Base-by-base conservation (phyloP, 2,888 invertebrate species). In the Argyra leucocephala region DNA sequence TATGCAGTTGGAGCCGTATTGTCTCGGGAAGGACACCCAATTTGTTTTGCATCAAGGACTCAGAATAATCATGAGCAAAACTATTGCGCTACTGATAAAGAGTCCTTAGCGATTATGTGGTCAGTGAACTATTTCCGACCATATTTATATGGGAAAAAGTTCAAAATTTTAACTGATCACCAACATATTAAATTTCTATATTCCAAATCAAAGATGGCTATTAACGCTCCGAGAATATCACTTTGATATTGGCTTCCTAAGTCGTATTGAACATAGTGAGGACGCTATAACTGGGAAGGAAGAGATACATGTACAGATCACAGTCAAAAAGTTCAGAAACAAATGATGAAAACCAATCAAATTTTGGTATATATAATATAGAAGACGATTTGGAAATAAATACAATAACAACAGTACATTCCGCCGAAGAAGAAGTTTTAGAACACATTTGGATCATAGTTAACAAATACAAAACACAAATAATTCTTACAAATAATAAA, bases 191-290 rank as follows among this genome's bases (percentile, higher is more conserved):
- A 68, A 67, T 67, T 67, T 60, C 36, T 68, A 21, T 65, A 65
- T 22, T 31, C 26, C 12, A 69, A 67, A 58, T 69, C 65, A 67
- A 63, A 61, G 64, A 62, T 67, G 67, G 65, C 7, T 66, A 15
- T 58, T 67, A 18, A 67, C 63, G 23, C 22, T 69, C 22, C 64
- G 67, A 31, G 67, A 68, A n/a, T 67, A 63, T 57, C 66, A 69
- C 24, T 69, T 61, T 59, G 68, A 69, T 61, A 67, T 68, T 12
- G 67, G 67, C 24, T 69, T 68, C 57, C 37, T 69, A 3, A 48
- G 65, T 61, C 65, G 67, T 9, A 67, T 66, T n/a, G 66, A 67
- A 57, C 67, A 68, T 65, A 65, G 65, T 36, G 69, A n/a, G n/a
- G n/a, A n/a, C n/a, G n/a, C n/a, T n/a, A n/a, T n/a, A n/a, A n/a